A percentile compares a stretch with the other conserved stretches of the same genome.
Evolutionary conservation across 2,113 vertebrate genomes (phyloP).

Genomic region (Grallaria varia): DNA sequence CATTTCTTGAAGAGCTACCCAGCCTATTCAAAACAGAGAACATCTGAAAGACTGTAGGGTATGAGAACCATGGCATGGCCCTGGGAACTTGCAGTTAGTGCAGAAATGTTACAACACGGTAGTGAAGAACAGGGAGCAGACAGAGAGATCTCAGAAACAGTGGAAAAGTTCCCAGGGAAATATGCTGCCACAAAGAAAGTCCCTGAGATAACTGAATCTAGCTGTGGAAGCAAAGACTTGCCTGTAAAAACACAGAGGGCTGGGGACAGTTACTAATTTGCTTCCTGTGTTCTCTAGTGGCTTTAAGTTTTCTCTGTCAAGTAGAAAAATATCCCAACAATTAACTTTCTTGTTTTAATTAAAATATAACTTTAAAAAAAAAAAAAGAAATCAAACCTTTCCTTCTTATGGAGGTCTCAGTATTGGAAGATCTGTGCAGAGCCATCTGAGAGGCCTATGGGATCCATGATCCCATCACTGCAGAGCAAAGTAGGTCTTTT

Average conservation of each 20-base stretch:
- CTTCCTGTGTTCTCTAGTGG: neutral
- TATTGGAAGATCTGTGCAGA: neutral
- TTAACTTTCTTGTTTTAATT: neutral
- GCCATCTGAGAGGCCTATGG: neutral
- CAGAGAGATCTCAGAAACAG: neutral
- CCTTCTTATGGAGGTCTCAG: neutral
- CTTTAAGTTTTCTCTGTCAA: neutral
- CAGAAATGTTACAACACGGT: accelerated
- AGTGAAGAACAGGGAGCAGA: neutral
- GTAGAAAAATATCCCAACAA: neutral
- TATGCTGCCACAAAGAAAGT: neutral
- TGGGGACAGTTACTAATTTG: neutral
- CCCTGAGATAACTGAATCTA: neutral
- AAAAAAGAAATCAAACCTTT: neutral
- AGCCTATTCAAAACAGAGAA: neutral
- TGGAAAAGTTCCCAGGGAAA: neutral
- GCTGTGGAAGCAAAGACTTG: neutral
- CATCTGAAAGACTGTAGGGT: neutral
- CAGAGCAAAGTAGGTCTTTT: neutral
- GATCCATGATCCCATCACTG: neutral
- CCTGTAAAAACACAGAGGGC: neutral
- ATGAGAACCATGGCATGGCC: neutral
- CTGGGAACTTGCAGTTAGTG: neutral
- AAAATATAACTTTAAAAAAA: neutral
- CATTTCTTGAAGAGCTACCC: neutral